Conservation (phyloP, 2,113 vertebrate genomes). For the Camelus bactrianus region DNA sequence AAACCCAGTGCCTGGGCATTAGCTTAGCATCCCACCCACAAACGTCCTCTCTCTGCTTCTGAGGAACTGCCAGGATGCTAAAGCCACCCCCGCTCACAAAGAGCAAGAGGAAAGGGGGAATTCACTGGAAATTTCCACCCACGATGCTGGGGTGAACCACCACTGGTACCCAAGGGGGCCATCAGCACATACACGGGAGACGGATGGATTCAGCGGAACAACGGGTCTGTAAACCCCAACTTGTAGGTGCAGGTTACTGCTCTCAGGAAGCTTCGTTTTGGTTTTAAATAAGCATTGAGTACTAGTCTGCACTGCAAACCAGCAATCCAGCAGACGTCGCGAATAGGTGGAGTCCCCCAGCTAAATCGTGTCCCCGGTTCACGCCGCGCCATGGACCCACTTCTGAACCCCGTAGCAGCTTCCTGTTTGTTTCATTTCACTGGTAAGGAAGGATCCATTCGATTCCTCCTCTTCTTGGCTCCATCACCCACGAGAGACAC, state of each 20-base stretch:
- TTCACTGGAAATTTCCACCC: accelerated
- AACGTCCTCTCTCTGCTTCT: not conserved
- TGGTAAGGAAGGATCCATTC: too few species aligned
- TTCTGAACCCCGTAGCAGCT: not conserved
- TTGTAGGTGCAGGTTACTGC: not conserved
- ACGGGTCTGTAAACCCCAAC: not conserved
- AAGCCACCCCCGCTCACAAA: accelerated
- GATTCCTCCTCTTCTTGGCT: not conserved
- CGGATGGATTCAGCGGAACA: not conserved
- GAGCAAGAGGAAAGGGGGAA: not conserved
- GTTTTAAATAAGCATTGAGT: not conserved
- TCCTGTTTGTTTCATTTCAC: not conserved
- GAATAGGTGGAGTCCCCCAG: accelerated
- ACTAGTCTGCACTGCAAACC: accelerated
- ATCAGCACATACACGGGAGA: accelerated
- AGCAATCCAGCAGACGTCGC: accelerated
- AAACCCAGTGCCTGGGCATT: not conserved
- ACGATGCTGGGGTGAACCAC: accelerated
- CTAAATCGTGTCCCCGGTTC: accelerated
- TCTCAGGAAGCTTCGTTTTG: not conserved
- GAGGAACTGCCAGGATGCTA: not conserved
- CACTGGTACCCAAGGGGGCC: not conserved
- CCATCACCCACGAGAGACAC: not conserved
- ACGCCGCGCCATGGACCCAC: accelerated
- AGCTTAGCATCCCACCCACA: not conserved